Evolutionary conservation across 2,888 invertebrate genomes (phyloP).

Genomic region (Merodon equestris): DNA sequence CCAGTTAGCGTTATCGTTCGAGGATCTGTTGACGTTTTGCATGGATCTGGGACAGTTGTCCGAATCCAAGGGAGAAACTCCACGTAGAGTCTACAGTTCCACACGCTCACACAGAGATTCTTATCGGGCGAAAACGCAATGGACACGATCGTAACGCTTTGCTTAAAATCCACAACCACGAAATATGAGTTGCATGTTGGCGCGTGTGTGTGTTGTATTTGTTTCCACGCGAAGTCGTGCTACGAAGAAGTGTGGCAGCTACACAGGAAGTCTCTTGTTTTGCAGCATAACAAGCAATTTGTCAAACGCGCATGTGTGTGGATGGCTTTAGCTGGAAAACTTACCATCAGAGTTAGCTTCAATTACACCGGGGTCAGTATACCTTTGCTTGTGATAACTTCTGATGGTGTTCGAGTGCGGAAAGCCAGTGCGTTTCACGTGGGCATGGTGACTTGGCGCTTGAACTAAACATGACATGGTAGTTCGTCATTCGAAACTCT

Average conservation of each 20-base stretch:
- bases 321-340: constrained; percentile 37
- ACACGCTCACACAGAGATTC: constrained; percentile 38
- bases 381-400: constrained; percentile 19
- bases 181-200: constrained; percentile 62
- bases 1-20: constrained; percentile 28
- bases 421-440: constrained; percentile 14
- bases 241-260: constrained; percentile 43
- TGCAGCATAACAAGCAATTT: constrained; percentile 50
- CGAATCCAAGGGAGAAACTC: too few species aligned
- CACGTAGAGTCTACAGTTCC: constrained; percentile 31
- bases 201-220: constrained; percentile 53
- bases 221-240: constrained; percentile 38
- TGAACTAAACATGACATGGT: too few species aligned
- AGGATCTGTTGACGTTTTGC: constrained; percentile 55
- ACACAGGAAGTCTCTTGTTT: constrained; percentile 62
- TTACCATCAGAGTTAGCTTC: constrained; percentile 39
- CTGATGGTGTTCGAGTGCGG: too few species aligned
- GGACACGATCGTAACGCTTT: constrained; percentile 51
- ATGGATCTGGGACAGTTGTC: constrained; percentile 48
- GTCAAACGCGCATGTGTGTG: constrained; percentile 42
- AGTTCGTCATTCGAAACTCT: too few species aligned
- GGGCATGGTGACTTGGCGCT: background rate
- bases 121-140: constrained; percentile 49
- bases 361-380: constrained; percentile 62
- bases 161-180: constrained; percentile 23